Evolutionary conservation across 2,113 vertebrate species (phyloP), one percentile per base, ranked within the genome.

Genomic region (Rhynchomys soricoides): DNA sequence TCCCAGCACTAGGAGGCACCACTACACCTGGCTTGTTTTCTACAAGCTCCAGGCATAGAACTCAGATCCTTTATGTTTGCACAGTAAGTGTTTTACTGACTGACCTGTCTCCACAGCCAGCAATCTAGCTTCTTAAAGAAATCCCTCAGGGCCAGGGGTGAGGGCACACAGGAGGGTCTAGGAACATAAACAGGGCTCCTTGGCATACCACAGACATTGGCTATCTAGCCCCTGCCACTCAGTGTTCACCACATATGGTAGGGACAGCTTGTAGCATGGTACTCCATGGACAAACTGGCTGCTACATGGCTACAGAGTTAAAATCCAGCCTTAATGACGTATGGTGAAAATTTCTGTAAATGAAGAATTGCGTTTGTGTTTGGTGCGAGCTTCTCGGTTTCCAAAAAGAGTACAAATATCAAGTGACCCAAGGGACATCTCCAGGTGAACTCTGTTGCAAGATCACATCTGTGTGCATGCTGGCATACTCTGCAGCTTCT

Each of bases 391-490:
- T 37, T 78, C 64, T 15, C 12, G 57, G 86, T 26, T 50, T 81
- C 64, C 19, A 15, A 68, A 43, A 26, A 7, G 7, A 45, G 83
- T 15, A 12, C 1, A 59, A 34, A 3, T 1, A 48, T 45, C 37
- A 8, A 26, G 59, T 24, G 26, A 13, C 21, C 16, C 52, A 26
- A 81, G 21, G 50, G 40, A 7, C 2, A 2, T 0, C 34, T 24
- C 5, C 16, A 16, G 86, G 66, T 8, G 1, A 1, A 21, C 74
- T 29, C 26, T 3, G 22, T 19, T 62, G 81, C 29, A 24, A 75
- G 57, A 15, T 2, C 0, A 11, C 22, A 48, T 57, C 0, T 31
- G 0, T 16, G 34, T 2, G 1, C n/a, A 0, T 34, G 15, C 22
- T 4, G 8, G 8, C 57, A 40, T 29, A 26, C 24, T 10, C 57